Conservation (phyloP, 2,113 vertebrate species). For the Ochotona princeps region DNA sequence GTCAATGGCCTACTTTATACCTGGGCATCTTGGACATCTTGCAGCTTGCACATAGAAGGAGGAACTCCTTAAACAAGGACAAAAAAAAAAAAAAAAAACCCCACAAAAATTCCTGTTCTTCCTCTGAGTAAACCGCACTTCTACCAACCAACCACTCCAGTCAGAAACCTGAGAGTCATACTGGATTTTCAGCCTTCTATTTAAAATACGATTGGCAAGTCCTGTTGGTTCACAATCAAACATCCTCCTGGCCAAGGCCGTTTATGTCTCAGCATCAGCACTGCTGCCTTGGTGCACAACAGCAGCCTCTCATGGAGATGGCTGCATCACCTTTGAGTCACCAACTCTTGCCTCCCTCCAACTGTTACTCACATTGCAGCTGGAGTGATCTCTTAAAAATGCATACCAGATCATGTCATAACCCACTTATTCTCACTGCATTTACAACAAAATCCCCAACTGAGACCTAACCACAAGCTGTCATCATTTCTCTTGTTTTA, state of each 20-base stretch:
- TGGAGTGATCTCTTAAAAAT: background rate
- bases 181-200: background rate
- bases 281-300: background rate
- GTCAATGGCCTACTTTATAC: background rate
- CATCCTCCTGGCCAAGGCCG: background rate
- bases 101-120: background rate
- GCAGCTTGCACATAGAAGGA: background rate
- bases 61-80: background rate
- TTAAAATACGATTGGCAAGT: background rate
- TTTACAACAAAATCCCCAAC: background rate
- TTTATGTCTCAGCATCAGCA: background rate
- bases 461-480: background rate
- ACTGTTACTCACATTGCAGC: background rate
- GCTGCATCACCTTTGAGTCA: background rate
- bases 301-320: background rate
- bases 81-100: background rate
- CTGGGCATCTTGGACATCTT: background rate
- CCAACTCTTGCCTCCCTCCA: background rate
- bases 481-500: background rate
- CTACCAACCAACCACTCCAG: background rate
- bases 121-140: background rate
- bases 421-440: background rate
- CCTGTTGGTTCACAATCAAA: background rate
- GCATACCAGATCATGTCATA: background rate
- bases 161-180: background rate